These are phyloP conservation scores for Erethizon dorsatum DNA, from an alignment of 2,797 vertebrate genomes.

Conservation along the genomic window DNA sequence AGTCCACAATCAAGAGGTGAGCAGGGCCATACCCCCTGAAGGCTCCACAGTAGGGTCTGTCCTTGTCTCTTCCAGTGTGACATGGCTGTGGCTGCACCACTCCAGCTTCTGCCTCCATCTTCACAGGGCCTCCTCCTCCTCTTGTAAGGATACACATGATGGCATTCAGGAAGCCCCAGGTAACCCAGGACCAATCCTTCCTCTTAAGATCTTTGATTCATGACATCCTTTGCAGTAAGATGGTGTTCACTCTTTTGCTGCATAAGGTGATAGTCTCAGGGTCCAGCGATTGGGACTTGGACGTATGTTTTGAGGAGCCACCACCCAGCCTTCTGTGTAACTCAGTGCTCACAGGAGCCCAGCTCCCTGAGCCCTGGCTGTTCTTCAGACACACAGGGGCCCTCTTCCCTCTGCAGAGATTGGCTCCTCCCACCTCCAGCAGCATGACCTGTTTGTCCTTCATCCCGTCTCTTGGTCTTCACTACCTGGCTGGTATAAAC, in stretches of 20 bases:
- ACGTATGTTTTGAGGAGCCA: not conserved
- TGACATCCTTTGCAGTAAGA: not conserved
- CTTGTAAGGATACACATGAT: rapidly evolving
- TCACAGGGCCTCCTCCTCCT: not conserved
- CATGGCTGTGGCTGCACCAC: not conserved
- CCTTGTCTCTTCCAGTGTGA: not conserved
- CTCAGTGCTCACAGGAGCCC: not conserved
- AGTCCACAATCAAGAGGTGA: not conserved
- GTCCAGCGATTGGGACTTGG: not conserved
- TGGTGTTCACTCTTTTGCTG: not conserved
- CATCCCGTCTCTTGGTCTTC: not conserved
- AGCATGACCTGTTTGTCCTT: not conserved
- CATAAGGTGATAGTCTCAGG: not conserved
- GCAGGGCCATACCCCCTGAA: not conserved
- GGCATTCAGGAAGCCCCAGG: not conserved
- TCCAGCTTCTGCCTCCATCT: not conserved
- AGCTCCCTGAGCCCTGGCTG: not conserved
- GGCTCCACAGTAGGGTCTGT: not conserved
- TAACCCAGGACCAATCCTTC: not conserved
- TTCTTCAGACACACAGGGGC: rapidly evolving
- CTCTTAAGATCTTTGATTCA: not conserved
- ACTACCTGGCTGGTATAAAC: not conserved
- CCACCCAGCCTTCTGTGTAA: too few relatives aligned
- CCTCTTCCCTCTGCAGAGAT: not conserved
- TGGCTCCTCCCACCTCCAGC: not conserved